Evolutionary conservation across 2,113 vertebrate species (phyloP).

Genomic region (Nicator chloris): DNA sequence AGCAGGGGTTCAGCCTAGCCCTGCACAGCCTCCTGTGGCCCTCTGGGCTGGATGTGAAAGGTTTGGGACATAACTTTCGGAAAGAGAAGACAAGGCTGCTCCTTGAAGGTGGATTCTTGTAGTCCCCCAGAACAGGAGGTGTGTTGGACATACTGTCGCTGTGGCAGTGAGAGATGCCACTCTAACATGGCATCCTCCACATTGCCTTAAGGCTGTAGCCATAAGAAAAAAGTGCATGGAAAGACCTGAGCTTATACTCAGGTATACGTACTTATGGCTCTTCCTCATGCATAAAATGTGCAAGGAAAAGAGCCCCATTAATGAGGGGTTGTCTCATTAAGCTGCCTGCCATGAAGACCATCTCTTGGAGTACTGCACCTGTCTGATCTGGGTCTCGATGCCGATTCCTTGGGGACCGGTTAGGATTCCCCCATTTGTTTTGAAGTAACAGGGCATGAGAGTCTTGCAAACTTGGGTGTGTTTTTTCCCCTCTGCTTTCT

Average conservation of each 20-base stretch:
- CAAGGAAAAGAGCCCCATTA: not conserved
- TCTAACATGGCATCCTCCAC: fast-evolving
- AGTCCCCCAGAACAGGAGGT: not conserved
- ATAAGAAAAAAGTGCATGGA: not conserved
- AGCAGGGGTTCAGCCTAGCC: not conserved
- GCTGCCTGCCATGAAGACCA: not conserved
- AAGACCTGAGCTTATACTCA: not conserved
- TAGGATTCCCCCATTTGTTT: not conserved
- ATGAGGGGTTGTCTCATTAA: not conserved
- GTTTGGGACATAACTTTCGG: not conserved
- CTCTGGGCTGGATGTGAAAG: not conserved
- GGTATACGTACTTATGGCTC: fast-evolving
- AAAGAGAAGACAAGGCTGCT: not conserved
- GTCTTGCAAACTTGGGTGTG: not conserved
- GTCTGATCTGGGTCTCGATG: fast-evolving
- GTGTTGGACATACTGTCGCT: not conserved
- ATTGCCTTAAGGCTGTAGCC: not conserved
- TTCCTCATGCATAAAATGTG: not conserved
- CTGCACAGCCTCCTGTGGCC: not conserved
- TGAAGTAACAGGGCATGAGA: not conserved
- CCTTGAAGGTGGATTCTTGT: not conserved
- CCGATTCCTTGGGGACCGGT: not conserved
- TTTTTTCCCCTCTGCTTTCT: not conserved
- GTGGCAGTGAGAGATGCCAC: not conserved
- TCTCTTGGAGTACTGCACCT: not conserved